Conservation (phyloP, 2,888 invertebrate genomes). For the Caenorhabditis panamensis region DNA sequence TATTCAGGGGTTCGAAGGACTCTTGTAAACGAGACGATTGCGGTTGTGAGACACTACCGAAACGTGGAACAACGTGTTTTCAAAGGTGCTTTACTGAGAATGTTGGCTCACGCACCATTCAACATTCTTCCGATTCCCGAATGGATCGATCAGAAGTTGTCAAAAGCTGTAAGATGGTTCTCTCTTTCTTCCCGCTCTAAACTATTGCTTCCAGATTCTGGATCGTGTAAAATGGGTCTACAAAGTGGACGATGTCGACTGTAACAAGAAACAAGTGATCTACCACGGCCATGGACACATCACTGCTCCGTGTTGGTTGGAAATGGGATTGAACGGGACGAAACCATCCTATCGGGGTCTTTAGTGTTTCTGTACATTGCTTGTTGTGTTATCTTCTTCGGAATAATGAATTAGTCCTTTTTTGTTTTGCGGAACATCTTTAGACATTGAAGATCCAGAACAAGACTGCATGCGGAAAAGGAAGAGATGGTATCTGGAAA, state of each 20-base stretch:
- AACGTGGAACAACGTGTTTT: constrained; percentile 43
- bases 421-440: too few species aligned
- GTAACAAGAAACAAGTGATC: constrained; percentile 25
- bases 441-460: too few species aligned
- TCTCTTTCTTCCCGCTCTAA: not conserved
- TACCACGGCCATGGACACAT: constrained; percentile 22
- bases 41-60: constrained; percentile 44
- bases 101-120: constrained; percentile 39
- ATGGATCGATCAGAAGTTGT: constrained; percentile 31
- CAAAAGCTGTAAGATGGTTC: not conserved
- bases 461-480: too few species aligned
- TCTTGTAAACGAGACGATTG: constrained; percentile 36
- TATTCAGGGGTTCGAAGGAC: constrained; percentile 28
- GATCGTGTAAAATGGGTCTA: constrained; percentile 40
- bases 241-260: constrained; percentile 11
- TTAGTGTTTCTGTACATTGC: too few species aligned
- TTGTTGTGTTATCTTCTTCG: too few species aligned
- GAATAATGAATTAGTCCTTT: too few species aligned
- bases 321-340: not conserved
- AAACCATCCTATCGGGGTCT: not conserved
- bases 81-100: constrained; percentile 28
- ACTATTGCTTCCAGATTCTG: constrained; percentile 16
- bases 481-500: too few species aligned
- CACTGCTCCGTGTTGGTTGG: constrained; percentile 42
- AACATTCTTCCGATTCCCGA: constrained; percentile 14